phyloP scores from a whole-genome alignment of 2,797 vertebrate species.

The Falco cherrug region DNA sequence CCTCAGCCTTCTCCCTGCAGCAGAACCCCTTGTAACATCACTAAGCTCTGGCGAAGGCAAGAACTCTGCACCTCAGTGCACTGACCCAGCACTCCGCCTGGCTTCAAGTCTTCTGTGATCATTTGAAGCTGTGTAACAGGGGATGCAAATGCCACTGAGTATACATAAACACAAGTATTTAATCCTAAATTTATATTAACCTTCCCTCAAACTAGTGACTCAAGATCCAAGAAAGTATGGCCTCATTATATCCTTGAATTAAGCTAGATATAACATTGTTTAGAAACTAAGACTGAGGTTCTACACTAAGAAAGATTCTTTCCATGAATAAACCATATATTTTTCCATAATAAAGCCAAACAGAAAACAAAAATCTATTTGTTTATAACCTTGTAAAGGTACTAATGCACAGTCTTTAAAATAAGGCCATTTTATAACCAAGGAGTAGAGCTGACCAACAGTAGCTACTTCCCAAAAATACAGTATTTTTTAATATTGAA shows the following conservation, averaged over 20 bases:
- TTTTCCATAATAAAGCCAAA: neutral
- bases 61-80: accelerated
- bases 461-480: conserved; percentile 28
- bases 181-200: neutral
- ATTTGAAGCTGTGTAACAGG: neutral
- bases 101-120: neutral
- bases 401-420: neutral
- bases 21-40: neutral
- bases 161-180: neutral
- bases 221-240: neutral
- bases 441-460: neutral
- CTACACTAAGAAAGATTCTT: neutral
- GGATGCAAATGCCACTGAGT: accelerated
- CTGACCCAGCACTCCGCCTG: accelerated
- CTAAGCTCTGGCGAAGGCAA: neutral
- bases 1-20: accelerated
- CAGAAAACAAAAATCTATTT: neutral
- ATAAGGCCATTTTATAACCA: neutral
- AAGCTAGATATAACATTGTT: neutral
- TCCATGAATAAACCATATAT: neutral
- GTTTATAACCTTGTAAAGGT: neutral
- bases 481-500: neutral
- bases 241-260: neutral
- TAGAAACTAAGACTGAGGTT: neutral
- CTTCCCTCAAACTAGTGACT: neutral